Base-by-base conservation (phyloP, 2,888 invertebrate genomes). In the Eupithecia vulgata region DNA sequence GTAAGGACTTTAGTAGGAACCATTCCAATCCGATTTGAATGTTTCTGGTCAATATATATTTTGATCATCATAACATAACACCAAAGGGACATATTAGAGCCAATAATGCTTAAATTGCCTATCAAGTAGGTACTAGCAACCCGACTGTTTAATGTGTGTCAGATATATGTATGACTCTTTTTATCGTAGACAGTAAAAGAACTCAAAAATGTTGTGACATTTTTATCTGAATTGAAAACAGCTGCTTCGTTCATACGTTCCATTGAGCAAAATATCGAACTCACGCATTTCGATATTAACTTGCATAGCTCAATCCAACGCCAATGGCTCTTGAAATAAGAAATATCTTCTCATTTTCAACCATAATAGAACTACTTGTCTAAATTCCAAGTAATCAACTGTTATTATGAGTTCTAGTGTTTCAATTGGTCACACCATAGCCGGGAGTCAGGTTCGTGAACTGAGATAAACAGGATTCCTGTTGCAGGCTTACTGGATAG, bases 221-320 rank as follows among this genome's bases (percentile, higher is more conserved):
- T 70, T 37, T 75, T 69, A 72, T 74, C 74, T 73, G 70, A 73
- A 71, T 71, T 74, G 69, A 57, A 74, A 74, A 74, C 76, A 76
- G 68, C 70, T 76, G 74, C 70, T 62, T 52, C 62, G 37, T 37
- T 35, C 17, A 61, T 30, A 34, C n/a, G 57, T 62, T 67, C 45
- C 70, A 75, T 64, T 74, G 59, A 42, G 17, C 6, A 45, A 35
- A 52, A 71, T 64, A 42, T 37, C n/a, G 21, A 59, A 52, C 45
- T 17, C 52, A 10, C 21, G 21, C 57, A 57, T 25, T 57, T 57
- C 25, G 25, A 57, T 30, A 30, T 57, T 21, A n/a, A 57, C 13
- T 25, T 57, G 25, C 25, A 57, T 25, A 25, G 5, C 52, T 21
- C 52, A 52, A 52, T n/a, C 12, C 57, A 25, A 52, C 10, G 1